These are phyloP conservation scores for Zoanthus gigantus DNA, from an alignment of 92 coral and sea anemone species.

Conservation along the genomic window DNA sequence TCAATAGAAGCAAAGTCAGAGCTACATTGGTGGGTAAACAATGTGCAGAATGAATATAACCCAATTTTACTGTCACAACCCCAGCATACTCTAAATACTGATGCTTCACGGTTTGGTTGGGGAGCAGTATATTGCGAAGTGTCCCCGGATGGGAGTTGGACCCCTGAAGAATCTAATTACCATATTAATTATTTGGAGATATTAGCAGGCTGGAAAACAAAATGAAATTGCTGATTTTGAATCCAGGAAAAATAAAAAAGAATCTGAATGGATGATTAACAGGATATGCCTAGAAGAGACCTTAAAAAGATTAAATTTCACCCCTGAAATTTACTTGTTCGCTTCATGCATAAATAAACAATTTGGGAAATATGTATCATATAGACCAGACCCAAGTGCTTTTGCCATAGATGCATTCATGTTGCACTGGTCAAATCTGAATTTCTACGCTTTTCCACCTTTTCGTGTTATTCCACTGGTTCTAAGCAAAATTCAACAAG, in stretches of 20 bases:
- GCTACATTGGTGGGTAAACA: constrained; percentile 53
- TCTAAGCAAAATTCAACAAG: constrained; percentile 30
- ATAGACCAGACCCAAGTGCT: constrained; percentile 49
- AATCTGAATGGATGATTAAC: constrained; percentile 47
- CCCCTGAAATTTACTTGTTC: constrained; percentile 45
- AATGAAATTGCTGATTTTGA: constrained; percentile 21
- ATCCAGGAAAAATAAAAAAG: constrained; percentile 19
- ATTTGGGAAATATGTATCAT: constrained; percentile 40
- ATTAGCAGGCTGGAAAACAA: constrained; percentile 20
- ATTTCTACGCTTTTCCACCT: constrained; percentile 43
- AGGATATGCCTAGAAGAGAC: neutral
- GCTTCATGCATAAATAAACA: constrained; percentile 56
- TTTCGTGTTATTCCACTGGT: constrained; percentile 43
- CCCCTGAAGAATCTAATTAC: constrained; percentile 28
- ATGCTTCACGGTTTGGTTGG: constrained; percentile 62
- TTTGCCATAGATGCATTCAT: constrained; percentile 33
- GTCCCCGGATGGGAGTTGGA: constrained; percentile 55
- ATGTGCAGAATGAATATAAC: constrained; percentile 13
- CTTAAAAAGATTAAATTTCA: constrained; percentile 13
- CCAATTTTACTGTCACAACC: constrained; percentile 44
- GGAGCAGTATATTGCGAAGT: constrained; percentile 34
- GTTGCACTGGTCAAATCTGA: constrained; percentile 13
- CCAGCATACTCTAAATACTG: constrained; percentile 39
- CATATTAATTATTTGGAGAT: constrained; percentile 51
- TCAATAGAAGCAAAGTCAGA: constrained; percentile 43